Evolutionary conservation across 2,797 vertebrate species (phyloP), one percentile per base, ranked within the genome.

Genomic region (Takifugu ocellatus): DNA sequence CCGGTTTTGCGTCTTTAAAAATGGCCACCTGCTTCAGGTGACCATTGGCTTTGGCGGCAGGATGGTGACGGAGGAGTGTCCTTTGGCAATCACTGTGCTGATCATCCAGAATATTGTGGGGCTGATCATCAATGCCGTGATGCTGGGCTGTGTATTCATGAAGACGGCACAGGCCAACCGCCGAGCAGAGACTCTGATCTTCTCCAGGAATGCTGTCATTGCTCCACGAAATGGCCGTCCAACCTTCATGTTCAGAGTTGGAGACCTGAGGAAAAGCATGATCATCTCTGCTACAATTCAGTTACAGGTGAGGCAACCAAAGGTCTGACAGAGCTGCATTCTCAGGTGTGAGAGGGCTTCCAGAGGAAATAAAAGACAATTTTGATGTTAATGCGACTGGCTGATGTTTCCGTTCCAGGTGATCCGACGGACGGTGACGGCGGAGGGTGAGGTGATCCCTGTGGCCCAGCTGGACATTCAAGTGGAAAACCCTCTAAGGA

Each of bases 121-220:
- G 2, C 80, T 98, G 71, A 98, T 99, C 76, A 93, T 98, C 89
- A 99, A 99, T 0, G 97, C 97, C 0, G 94, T 99, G 61, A 96
- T 99, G 96, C 77, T 99, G 25, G 97, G 97, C 61, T 99, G 97
- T 57, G 96, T 98, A 46, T 99, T 99, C 88, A 99, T 99, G 97
- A 99, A 99, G 83, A 99, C 97, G 0, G 95, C 97, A 0, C 97
- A 99, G 82, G 96, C 97, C 17, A 97, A 99, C 88, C 83, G 97
- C 0, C 86, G 97, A 9, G 97, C 97, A 0, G 97, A 98, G 84
- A 98, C 97, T 0, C 85, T 99, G 69, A 99, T 99, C 82, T 99
- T 99, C 89, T 98, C 96, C 60, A 90, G 94, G 17, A 94, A 94
- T 5, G 97, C 96, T 0, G 95, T 99, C 60, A 94, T 99, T 0